Conservation (phyloP, 2,888 invertebrate species). For the Sthenelais limicola region DNA sequence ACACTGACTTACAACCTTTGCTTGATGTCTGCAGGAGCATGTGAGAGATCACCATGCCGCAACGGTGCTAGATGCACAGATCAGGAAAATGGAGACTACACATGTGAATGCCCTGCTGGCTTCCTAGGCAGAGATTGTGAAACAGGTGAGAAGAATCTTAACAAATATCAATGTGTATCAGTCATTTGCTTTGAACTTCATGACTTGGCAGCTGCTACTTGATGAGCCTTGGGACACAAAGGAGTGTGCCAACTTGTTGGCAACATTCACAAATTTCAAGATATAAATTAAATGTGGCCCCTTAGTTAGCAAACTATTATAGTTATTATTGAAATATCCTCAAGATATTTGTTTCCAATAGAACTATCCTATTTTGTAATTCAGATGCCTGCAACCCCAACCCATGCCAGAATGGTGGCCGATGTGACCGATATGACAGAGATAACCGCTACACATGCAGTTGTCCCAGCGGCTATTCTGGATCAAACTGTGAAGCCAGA, state of each 20-base stretch:
- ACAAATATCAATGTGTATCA: no score
- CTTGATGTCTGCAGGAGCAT: background rate
- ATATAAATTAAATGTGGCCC: no score
- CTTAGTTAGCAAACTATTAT: no score
- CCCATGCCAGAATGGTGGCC: background rate
- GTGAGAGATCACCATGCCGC: conserved; percentile 54
- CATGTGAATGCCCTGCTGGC: conserved; percentile 59
- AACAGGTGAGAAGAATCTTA: no score
- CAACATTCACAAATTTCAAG: no score
- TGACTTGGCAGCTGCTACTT: no score
- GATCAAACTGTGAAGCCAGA: background rate
- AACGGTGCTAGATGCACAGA: conserved; percentile 59
- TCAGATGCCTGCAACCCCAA: background rate
- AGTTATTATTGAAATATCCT: no score
- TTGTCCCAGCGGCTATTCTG: background rate
- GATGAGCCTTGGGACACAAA: no score
- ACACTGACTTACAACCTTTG: background rate
- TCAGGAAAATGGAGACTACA: conserved; percentile 51
- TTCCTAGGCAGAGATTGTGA: conserved; percentile 62
- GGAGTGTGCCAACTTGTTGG: no score
- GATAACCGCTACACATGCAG: background rate
- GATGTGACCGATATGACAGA: background rate
- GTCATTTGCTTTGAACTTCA: no score
- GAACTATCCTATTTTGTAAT: no score
- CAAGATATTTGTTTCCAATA: no score